Evolutionary conservation across 2,113 vertebrate genomes (phyloP).

Genomic region (Vulpes ferrilata): DNA sequence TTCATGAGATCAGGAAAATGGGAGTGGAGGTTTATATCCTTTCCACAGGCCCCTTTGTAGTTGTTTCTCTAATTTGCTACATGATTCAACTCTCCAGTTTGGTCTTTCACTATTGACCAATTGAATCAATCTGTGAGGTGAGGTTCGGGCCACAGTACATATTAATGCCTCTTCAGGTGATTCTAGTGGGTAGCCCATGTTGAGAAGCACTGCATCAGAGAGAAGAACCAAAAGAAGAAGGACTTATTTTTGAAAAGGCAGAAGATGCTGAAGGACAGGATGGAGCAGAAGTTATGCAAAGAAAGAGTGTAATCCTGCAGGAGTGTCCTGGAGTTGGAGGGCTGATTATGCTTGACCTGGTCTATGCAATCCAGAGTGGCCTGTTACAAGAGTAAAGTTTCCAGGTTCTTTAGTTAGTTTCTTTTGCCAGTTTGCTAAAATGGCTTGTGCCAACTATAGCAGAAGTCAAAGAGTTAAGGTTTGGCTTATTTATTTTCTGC

Average conservation of each 20-base stretch:
- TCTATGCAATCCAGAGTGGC: background rate
- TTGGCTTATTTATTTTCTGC: slow-evolving; percentile 3
- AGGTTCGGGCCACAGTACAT: background rate
- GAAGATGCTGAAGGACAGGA: background rate
- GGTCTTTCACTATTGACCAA: background rate
- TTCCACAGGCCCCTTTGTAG: background rate
- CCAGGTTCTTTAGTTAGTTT: background rate
- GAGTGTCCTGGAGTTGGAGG: background rate
- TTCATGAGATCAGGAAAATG: background rate
- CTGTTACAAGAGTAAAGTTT: background rate
- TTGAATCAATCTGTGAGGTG: background rate
- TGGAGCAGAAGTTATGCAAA: background rate
- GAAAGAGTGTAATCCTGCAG: background rate
- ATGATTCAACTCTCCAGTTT: background rate
- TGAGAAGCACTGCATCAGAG: background rate
- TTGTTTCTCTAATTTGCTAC: background rate
- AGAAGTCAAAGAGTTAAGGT: background rate
- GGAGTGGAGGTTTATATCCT: background rate
- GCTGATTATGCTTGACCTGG: background rate
- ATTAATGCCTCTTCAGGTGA: background rate
- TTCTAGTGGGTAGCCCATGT: background rate
- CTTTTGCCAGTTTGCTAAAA: background rate
- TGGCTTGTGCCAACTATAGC: background rate
- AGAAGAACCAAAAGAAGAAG: background rate
- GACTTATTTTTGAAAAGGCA: background rate